A percentile compares a stretch with the other conserved stretches of the same genome.
These are phyloP conservation scores for Drosophila acutilabella DNA, from an alignment of 2,888 invertebrate genomes.

Conservation along the genomic window DNA sequence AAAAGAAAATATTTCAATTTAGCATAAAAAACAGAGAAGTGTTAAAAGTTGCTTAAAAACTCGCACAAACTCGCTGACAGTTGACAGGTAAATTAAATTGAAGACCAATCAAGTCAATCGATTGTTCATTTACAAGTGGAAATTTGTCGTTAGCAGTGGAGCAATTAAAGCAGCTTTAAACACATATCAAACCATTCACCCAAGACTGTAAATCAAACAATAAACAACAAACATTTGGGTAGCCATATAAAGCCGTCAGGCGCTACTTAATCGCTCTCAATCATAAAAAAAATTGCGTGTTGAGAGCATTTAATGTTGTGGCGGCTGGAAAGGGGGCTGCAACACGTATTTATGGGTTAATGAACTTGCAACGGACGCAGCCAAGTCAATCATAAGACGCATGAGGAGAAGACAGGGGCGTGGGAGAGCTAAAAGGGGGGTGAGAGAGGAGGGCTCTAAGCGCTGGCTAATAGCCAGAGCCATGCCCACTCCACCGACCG, in stretches of 20 bases:
- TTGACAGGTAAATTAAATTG: background rate
- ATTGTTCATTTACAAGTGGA: slow-evolving; percentile 6
- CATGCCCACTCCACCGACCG: too few species aligned
- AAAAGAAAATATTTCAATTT: too few species aligned
- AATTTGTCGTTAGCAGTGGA: slow-evolving; percentile 9
- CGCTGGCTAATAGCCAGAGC: slow-evolving; percentile 35
- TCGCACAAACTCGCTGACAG: background rate
- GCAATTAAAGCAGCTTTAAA: slow-evolving; percentile 3
- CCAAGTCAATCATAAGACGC: slow-evolving; percentile 47
- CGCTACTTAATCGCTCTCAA: slow-evolving; percentile 27
- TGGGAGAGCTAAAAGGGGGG: background rate
- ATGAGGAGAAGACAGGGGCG: background rate
- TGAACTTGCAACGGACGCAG: slow-evolving; percentile 51
- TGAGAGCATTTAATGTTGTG: slow-evolving; percentile 57
- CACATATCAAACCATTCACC: slow-evolving; percentile 9
- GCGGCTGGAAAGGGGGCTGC: slow-evolving; percentile 15
- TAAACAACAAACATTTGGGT: slow-evolving; percentile 9
- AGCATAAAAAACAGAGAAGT: too few species aligned
- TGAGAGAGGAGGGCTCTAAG: background rate
- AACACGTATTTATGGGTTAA: slow-evolving; percentile 30
- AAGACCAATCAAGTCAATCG: slow-evolving; percentile 10
- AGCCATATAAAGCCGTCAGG: slow-evolving; percentile 21
- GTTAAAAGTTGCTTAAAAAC: too few species aligned
- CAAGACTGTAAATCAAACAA: slow-evolving; percentile 8
- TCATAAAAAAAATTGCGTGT: slow-evolving; percentile 63